phyloP scores from a whole-genome alignment of 2,113 vertebrate species.

The Archilochus colubris region DNA sequence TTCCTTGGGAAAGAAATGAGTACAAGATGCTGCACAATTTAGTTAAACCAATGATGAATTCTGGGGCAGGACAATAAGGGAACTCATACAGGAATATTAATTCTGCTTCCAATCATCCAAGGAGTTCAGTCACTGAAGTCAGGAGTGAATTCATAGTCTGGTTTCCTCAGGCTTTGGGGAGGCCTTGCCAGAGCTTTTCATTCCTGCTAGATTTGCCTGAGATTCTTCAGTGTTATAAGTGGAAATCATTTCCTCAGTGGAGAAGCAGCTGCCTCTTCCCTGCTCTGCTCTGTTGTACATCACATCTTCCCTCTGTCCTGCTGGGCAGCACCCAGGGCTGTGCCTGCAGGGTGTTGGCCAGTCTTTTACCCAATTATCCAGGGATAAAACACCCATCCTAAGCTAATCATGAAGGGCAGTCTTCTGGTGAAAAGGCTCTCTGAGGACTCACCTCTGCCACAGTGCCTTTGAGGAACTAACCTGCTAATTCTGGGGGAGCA shows the following conservation, averaged over 20 bases:
- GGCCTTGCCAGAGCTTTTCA: neutral
- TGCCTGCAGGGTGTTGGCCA: neutral
- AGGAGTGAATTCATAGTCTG: neutral
- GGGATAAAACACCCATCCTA: neutral
- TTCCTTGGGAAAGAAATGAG: neutral
- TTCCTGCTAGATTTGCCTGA: neutral
- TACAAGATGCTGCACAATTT: neutral
- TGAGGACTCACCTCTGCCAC: neutral
- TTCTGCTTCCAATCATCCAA: conserved; percentile 6
- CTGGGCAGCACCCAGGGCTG: neutral
- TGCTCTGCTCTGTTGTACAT: neutral
- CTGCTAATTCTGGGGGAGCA: neutral
- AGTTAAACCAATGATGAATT: conserved; percentile 13
- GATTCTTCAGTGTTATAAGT: neutral
- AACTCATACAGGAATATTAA: conserved; percentile 13
- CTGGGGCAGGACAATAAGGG: neutral
- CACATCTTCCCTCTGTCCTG: neutral
- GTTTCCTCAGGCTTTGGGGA: conserved; percentile 1
- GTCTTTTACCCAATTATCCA: neutral
- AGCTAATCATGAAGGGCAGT: neutral
- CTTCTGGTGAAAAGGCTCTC: neutral
- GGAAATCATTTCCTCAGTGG: neutral
- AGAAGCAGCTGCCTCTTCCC: neutral
- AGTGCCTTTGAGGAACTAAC: neutral
- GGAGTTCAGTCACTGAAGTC: neutral